Evolutionary conservation across 2,113 vertebrate genomes (phyloP).

Genomic region (Mus pahari): DNA sequence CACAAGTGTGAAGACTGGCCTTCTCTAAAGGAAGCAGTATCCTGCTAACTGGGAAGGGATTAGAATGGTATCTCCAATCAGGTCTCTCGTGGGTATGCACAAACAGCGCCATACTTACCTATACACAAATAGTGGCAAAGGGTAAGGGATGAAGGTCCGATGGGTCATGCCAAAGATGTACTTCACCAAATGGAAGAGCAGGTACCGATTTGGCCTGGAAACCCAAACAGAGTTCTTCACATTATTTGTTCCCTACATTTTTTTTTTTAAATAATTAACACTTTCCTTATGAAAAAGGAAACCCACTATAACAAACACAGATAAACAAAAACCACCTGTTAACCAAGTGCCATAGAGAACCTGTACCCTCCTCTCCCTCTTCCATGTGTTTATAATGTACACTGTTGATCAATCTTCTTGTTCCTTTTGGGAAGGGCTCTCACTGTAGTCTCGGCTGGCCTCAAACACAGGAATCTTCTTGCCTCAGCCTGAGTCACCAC

Average conservation of each 20-base stretch:
- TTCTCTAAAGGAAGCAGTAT: neutral
- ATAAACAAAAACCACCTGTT: neutral
- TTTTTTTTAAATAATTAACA: neutral
- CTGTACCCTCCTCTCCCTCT: neutral
- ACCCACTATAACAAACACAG: neutral
- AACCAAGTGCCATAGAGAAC: neutral
- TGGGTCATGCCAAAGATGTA: slow-evolving; percentile 90
- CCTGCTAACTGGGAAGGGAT: neutral
- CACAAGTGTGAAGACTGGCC: neutral
- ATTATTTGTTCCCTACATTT: neutral
- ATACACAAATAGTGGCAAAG: slow-evolving; percentile 91
- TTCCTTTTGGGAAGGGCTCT: neutral
- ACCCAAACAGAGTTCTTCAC: slow-evolving; percentile 9
- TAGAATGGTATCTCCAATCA: rapidly evolving
- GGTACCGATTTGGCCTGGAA: slow-evolving; percentile 92
- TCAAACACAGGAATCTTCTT: neutral
- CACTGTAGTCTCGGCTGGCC: neutral
- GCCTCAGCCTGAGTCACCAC: neutral
- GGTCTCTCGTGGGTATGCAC: neutral
- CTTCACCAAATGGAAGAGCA: slow-evolving; percentile 94
- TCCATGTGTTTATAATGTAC: neutral
- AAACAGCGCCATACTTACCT: slow-evolving; percentile 88
- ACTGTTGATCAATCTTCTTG: neutral
- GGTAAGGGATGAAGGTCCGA: slow-evolving; percentile 90
- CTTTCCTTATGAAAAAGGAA: slow-evolving; percentile 18